Base-by-base conservation (phyloP, 2,888 invertebrate genomes). In the Cataglyphis altisquamis region DNA sequence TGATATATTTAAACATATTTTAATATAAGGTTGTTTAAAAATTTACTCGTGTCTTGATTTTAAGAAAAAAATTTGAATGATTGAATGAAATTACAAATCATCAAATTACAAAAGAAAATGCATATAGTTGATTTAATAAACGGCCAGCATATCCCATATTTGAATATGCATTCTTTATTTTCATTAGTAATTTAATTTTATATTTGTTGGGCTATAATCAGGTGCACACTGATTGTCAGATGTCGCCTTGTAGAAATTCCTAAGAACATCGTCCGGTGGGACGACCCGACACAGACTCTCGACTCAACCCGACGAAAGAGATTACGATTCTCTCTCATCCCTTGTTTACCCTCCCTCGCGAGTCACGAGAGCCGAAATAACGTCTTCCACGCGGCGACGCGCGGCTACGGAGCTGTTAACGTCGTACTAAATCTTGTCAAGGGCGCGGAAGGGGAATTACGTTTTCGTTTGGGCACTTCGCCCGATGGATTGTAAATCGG, bases 261-360 rank as follows among this genome's bases (percentile, higher is more conserved):
- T 80, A 72, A 72, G 73, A 73, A 73, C 60, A 36, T 72, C 70
- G 73, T 80, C 78, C 60, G 45, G 52, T 25, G 73, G 36, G 78
- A 80, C 64, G 80, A 82, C 15, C 57, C 25, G 63, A 63, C 77
- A 77, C 52, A 77, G 66, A 77, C 78, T 78, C 78, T 78, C 78
- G 57, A 60, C 57, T 60, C 73, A 73, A 80, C 60, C 73, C 84
- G 75, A 55, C 82, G 83, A 84, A 88, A 89, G 90, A 89, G 90
- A 89, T 89, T 89, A 89, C 89, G 84, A 73, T 25, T 21, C 78
- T 78, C 78, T 84, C 73, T 80, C 87, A 81, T 82, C 88, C 86
- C 90, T 90, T 90, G 89, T 90, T 90, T 90, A 86, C 89, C 70
- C 85, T 84, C 70, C 64, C 81, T 60, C 68, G 81, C 74, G 84